Evolutionary conservation across 2,888 invertebrate genomes (phyloP).

Genomic region (Griposia aprilina): DNA sequence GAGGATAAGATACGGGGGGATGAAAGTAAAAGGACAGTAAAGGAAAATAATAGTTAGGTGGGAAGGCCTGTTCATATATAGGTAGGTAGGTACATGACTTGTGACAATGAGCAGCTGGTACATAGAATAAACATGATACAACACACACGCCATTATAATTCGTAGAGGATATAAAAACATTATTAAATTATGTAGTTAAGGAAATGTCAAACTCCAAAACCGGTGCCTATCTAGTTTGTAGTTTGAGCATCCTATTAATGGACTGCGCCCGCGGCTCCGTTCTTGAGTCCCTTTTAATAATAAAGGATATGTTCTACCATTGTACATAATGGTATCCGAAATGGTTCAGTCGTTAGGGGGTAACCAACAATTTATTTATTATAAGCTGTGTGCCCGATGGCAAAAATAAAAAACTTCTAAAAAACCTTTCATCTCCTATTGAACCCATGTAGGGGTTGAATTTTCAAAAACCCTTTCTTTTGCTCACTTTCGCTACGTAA

Average conservation of each 20-base stretch:
- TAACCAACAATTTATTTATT: not conserved
- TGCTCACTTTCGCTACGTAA: too few species aligned
- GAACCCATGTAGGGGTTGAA: too few species aligned
- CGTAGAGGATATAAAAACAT: slow-evolving; percentile 25
- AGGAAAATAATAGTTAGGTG: not conserved
- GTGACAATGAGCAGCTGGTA: slow-evolving; percentile 38
- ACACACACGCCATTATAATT: slow-evolving; percentile 29
- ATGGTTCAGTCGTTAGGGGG: not conserved
- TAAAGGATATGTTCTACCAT: not conserved
- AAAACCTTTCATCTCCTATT: too few species aligned
- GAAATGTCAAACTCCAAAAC: slow-evolving; percentile 57
- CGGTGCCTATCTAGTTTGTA: slow-evolving; percentile 26
- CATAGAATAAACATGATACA: slow-evolving; percentile 30
- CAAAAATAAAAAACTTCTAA: too few species aligned
- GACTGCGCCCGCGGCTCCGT: not conserved
- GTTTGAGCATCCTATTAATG: slow-evolving; percentile 27
- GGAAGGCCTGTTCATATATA: not conserved
- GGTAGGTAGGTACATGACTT: not conserved
- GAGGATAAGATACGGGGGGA: too few species aligned
- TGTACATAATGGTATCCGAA: slow-evolving; percentile 11
- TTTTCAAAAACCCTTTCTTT: too few species aligned
- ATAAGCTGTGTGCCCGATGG: not conserved
- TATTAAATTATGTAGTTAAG: slow-evolving; percentile 45
- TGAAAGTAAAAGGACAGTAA: too few species aligned
- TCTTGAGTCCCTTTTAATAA: not conserved